These are phyloP conservation scores for Paraescarpia echinospica DNA, from an alignment of 1,140 invertebrate genomes.

Conservation along the genomic window DNA sequence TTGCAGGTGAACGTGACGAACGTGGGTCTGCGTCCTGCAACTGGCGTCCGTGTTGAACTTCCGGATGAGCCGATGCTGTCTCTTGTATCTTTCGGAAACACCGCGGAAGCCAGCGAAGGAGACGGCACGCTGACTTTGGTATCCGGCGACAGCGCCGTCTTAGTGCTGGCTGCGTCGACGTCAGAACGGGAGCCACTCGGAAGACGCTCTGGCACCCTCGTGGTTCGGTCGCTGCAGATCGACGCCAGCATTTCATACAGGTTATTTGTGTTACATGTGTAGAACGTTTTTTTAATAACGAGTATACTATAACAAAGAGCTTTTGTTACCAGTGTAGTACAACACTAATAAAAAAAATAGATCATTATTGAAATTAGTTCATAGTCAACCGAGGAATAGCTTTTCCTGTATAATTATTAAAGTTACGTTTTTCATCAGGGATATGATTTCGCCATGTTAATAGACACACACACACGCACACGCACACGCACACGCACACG, in stretches of 20 bases:
- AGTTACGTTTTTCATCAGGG: too few species aligned
- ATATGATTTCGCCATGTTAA: too few species aligned
- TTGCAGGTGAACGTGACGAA: slow-evolving; percentile 33
- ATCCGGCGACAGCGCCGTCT: slow-evolving; percentile 23
- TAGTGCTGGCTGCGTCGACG: slow-evolving; percentile 23
- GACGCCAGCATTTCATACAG: slow-evolving; percentile 13
- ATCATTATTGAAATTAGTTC: too few species aligned
- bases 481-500: too few species aligned
- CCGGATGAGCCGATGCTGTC: slow-evolving; percentile 29
- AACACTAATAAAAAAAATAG: too few species aligned
- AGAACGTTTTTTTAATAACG: too few species aligned
- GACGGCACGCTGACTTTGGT: slow-evolving; percentile 19
- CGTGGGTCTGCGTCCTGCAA: slow-evolving; percentile 28
- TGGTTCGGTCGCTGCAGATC: slow-evolving; percentile 26
- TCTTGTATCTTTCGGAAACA: slow-evolving; percentile 29
- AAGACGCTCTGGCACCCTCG: slow-evolving; percentile 27
- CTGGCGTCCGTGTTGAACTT: slow-evolving; percentile 26
- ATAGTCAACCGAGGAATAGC: too few species aligned
- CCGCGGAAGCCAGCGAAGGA: neutral
- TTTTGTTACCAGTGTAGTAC: too few species aligned
- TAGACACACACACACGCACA: too few species aligned
- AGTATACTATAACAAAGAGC: too few species aligned
- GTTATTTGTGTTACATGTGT: neutral
- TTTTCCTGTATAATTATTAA: too few species aligned
- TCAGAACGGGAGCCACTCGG: slow-evolving; percentile 26